Evolutionary conservation across 2,113 vertebrate species (phyloP).

Genomic region (Xiphophorus couchianus): DNA sequence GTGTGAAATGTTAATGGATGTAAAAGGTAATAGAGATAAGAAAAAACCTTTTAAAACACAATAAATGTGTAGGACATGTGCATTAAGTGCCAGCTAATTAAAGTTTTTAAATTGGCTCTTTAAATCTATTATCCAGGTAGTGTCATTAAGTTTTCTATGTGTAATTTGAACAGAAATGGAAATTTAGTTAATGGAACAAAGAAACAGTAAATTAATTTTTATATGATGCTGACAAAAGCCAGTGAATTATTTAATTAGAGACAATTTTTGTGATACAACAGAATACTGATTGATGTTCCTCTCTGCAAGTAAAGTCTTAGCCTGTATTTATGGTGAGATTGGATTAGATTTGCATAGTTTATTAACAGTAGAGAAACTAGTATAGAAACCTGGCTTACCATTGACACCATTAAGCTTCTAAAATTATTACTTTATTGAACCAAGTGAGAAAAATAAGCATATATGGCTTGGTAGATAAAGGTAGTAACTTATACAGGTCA

Average conservation of each 20-base stretch:
- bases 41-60: neutral
- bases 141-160: neutral
- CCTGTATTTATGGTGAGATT: neutral
- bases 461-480: conserved; percentile 12
- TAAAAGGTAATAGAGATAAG: conserved; percentile 5
- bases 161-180: neutral
- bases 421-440: conserved; percentile 29
- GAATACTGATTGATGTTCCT: neutral
- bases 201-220: neutral
- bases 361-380: neutral
- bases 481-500: conserved; percentile 24
- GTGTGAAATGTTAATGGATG: neutral
- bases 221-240: neutral
- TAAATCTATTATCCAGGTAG: conserved; percentile 9
- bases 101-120: neutral
- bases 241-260: neutral
- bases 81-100: neutral
- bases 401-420: conserved; percentile 5
- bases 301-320: neutral
- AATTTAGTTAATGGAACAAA: neutral
- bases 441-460: conserved; percentile 8
- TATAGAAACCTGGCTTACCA: neutral
- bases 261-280: neutral
- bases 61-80: neutral
- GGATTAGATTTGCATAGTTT: neutral